Evolutionary conservation across 2,113 vertebrate genomes (phyloP), one percentile per base, ranked within the genome.

Genomic region (Agelaius tricolor): DNA sequence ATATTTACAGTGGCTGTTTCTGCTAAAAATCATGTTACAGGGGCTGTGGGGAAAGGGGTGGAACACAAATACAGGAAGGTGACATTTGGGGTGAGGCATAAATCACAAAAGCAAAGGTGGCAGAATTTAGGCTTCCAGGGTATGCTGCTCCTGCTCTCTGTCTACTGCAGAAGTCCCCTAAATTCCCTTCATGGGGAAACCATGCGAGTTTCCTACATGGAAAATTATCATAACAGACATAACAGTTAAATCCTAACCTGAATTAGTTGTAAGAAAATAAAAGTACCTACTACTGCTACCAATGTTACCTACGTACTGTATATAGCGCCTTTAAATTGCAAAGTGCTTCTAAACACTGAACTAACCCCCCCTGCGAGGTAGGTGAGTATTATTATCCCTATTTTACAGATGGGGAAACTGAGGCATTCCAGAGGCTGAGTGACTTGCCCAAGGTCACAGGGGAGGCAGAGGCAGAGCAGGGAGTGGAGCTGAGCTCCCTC

Each of bases 371-470:
- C 88, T 49, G 79, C 69, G 96, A 97, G 96, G 96, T 97, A 97
- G 96, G 96, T 96, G 65, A 93, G 93, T 72, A 54, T 59, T 96
- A 94, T 93, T 96, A 58, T 95, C 96, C 96, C 93, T 96, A 96
- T 96, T 97, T 97, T 97, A 96, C 96, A 96, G 96, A 90, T 93
- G 93, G 96, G 96, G 86, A 96, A 95, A 96, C 96, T 96, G 96
- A 93, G 96, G 96, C 94, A 51, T 72, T 84, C 1, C 23, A 82
- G 89, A 89, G 85, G 92, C 15, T 10, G 23, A 39, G 96, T 93
- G 96, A 97, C 94, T 97, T 95, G 96, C 96, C 96, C 96, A 96
- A 93, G 96, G 96, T 96, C 94, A 94, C 57, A 1, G 62, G 79
- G 91, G 90, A 68, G 83, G 61, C 41, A 49, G 96, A 47, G 80